Conservation (phyloP, 1,140 invertebrate genomes). For the Saccostrea glomerata region DNA sequence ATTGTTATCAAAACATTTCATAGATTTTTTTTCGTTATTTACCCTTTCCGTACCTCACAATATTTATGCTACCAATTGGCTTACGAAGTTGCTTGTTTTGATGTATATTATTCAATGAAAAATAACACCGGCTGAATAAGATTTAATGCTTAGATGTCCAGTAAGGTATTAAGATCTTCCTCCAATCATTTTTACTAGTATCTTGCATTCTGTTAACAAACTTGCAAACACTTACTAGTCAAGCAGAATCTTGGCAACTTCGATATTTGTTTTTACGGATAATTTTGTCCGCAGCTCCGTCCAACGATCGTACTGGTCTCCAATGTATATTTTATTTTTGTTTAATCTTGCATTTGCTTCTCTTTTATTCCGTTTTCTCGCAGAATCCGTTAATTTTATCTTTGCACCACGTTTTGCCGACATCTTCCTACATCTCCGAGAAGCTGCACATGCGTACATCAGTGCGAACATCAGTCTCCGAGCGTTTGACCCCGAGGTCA, state of each 20-base stretch:
- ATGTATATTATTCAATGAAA: too few relatives aligned
- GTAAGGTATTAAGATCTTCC: too few relatives aligned
- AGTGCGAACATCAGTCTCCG: neutral
- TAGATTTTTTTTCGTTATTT: too few relatives aligned
- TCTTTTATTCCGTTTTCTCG: constrained; percentile 17
- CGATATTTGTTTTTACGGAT: neutral
- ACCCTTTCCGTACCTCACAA: too few relatives aligned
- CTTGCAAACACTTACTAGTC: neutral
- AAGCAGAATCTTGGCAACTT: constrained; percentile 24
- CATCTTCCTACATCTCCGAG: neutral
- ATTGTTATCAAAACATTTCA: too few relatives aligned
- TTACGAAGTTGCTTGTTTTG: too few relatives aligned
- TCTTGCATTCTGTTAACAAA: too few relatives aligned
- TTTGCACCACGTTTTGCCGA: neutral
- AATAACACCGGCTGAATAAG: too few relatives aligned
- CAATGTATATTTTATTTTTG: constrained; percentile 35
- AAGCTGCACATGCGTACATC: neutral
- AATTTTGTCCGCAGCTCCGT: neutral
- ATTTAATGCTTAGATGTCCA: too few relatives aligned
- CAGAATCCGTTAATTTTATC: constrained; percentile 15
- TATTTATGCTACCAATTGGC: too few relatives aligned
- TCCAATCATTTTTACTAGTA: too few relatives aligned
- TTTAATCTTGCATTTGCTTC: constrained; percentile 18
- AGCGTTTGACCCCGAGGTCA: neutral
- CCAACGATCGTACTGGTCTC: constrained; percentile 30